Conservation (phyloP, 2,113 vertebrate species). For the Phaethon lepturus region DNA sequence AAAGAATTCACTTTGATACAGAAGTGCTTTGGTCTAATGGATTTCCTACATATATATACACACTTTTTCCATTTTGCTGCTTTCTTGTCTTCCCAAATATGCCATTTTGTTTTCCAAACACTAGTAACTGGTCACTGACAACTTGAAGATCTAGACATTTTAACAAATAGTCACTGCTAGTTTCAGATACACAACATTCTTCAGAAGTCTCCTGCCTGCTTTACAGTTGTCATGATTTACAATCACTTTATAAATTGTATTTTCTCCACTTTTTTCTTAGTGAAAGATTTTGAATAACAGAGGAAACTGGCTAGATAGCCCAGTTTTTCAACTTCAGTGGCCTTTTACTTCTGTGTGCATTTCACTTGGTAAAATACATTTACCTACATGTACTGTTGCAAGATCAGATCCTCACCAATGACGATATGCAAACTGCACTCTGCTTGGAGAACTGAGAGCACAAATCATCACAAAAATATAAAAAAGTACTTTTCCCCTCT, state of each 20-base stretch:
- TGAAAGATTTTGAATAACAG: not conserved
- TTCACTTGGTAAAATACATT: not conserved
- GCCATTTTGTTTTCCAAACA: not conserved
- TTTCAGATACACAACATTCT: not conserved
- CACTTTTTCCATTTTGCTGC: not conserved
- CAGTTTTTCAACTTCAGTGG: not conserved
- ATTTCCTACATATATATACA: not conserved
- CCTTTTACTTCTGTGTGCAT: not conserved
- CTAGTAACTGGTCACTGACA: not conserved
- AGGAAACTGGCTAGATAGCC: not conserved
- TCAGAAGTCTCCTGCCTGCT: not conserved
- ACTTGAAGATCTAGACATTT: not conserved
- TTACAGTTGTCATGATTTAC: not conserved
- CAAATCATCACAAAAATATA: not conserved
- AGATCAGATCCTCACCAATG: not conserved
- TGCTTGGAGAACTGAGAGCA: not conserved
- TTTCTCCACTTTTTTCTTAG: not conserved
- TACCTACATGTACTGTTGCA: not conserved
- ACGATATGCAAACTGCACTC: not conserved
- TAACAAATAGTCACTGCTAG: not conserved
- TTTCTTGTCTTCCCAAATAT: not conserved
- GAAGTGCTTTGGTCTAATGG: not conserved
- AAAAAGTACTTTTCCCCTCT: not conserved
- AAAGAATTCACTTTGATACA: not conserved
- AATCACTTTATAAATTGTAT: not conserved